These are phyloP conservation scores for Myripristis murdjan DNA, from an alignment of 2,797 vertebrate genomes.

Conservation along the genomic window DNA sequence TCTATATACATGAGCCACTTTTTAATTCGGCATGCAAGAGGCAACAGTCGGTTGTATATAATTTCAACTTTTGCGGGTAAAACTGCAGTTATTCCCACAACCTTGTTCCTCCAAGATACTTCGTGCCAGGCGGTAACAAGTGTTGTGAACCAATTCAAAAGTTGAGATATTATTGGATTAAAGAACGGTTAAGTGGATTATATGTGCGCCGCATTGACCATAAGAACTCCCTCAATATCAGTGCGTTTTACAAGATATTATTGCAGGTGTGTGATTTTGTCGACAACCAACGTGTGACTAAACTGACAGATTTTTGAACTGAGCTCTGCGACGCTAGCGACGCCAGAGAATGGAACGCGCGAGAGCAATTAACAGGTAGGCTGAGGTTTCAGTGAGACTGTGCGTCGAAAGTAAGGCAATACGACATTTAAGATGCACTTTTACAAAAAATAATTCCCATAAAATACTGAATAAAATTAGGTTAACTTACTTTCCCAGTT, in stretches of 20 bases:
- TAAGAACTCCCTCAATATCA: no score
- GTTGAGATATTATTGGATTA: not conserved
- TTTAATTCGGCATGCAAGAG: not conserved
- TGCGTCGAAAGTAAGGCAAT: not conserved
- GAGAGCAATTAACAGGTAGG: slow-evolving; percentile 29
- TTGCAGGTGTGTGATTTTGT: not conserved
- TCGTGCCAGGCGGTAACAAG: slow-evolving; percentile 10
- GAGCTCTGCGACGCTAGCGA: not conserved
- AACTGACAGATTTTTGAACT: not conserved
- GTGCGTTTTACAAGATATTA: no score
- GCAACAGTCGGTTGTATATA: rapidly evolving
- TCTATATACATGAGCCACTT: rapidly evolving
- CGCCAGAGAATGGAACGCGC: not conserved
- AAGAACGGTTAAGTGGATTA: no score
- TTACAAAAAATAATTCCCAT: rapidly evolving
- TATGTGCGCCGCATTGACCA: no score
- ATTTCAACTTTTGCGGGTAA: rapidly evolving
- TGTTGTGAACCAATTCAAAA: not conserved
- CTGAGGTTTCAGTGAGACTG: not conserved
- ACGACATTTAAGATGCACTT: not conserved
- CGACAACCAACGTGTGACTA: not conserved
- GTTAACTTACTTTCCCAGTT: slow-evolving; percentile 96
- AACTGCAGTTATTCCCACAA: no score
- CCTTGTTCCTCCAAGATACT: not conserved
- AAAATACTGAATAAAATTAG: not conserved